Evolutionary conservation across 1,140 invertebrate species (phyloP).

Genomic region (Laupala kohalensis): DNA sequence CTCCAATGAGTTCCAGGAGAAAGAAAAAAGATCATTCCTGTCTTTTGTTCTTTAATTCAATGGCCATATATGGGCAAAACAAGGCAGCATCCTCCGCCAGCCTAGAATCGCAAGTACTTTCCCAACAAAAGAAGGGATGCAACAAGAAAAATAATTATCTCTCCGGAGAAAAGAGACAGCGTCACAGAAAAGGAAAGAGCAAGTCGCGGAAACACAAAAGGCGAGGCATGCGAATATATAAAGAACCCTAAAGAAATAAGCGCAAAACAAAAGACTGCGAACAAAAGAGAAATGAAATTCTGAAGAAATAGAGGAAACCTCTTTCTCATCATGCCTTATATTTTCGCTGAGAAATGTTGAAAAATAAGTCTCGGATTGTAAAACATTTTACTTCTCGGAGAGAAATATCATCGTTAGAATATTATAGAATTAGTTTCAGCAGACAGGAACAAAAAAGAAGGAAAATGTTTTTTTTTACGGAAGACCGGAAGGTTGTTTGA

Average conservation of each 20-base stretch:
- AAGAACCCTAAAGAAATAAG: conserved; percentile 6
- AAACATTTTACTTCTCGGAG: background rate
- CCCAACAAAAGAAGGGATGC: background rate
- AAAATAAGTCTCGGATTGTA: background rate
- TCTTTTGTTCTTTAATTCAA: conserved; percentile 7
- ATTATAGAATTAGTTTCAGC: background rate
- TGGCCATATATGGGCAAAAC: conserved; percentile 2
- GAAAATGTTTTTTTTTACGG: background rate
- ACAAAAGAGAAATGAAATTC: conserved; percentile 5
- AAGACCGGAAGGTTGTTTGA: background rate
- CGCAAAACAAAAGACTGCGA: conserved; percentile 2
- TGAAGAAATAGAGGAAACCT: background rate
- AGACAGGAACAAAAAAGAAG: background rate
- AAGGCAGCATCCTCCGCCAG: background rate
- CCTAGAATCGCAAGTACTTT: background rate
- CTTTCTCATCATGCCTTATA: background rate
- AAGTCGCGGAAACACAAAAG: conserved; percentile 4
- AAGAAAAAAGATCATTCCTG: conserved; percentile 2
- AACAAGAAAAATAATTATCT: conserved; percentile 10
- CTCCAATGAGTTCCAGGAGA: background rate
- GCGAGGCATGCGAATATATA: conserved; percentile 2
- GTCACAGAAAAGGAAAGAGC: background rate
- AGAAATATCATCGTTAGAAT: background rate
- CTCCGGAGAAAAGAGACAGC: background rate
- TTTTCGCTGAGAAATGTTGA: background rate